Evolutionary conservation across 2,113 vertebrate genomes (phyloP).

Genomic region (Centropus unirufus): DNA sequence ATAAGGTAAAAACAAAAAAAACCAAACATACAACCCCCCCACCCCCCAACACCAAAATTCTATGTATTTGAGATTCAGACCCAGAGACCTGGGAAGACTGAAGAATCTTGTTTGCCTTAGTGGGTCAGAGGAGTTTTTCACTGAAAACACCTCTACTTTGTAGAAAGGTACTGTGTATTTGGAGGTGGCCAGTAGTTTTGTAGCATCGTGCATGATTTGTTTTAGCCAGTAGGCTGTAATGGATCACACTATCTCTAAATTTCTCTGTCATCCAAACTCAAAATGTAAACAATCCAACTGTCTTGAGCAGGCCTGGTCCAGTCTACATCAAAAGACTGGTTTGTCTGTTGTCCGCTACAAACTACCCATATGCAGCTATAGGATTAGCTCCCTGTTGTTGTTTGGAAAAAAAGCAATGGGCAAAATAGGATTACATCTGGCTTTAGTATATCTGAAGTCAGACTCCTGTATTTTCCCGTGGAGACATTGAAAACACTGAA

Average conservation of each 20-base stretch:
- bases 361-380: background rate
- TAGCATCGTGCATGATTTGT: background rate
- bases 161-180: background rate
- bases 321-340: background rate
- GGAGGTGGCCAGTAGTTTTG: background rate
- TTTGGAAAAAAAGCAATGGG: accelerated
- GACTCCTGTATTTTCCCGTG: background rate
- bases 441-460: background rate
- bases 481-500: background rate
- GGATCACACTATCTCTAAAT: background rate
- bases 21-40: background rate
- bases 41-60: background rate
- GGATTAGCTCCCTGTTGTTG: background rate
- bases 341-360: background rate
- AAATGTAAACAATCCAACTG: background rate
- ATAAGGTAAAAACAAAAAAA: background rate
- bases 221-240: background rate
- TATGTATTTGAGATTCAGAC: background rate
- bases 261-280: background rate
- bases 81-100: background rate
- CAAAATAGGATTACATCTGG: background rate
- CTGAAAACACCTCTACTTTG: accelerated
- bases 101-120: background rate
- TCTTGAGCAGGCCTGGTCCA: background rate
- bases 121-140: background rate